Percentiles rank a stretch among this genome's conserved stretches.
These are phyloP conservation scores for Tuberolachnus salignus DNA, from an alignment of 2,888 invertebrate species.

Conservation along the genomic window DNA sequence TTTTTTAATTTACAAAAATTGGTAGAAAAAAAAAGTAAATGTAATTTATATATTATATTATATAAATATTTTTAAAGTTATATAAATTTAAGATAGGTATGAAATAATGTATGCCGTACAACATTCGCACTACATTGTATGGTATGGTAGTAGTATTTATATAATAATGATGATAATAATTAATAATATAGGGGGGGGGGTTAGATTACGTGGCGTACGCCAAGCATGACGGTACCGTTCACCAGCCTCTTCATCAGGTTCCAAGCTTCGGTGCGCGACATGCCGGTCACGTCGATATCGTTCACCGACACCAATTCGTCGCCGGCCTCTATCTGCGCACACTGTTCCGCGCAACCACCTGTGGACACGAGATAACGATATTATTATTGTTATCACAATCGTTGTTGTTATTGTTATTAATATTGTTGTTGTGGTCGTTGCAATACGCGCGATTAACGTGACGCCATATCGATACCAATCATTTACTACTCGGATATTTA, in stretches of 20 bases:
- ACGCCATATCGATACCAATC: too few relatives aligned
- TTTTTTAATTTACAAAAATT: conserved; percentile 28
- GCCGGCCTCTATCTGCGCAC: conserved; percentile 80
- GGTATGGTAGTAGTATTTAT: background rate
- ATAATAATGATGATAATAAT: too few relatives aligned
- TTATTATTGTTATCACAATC: too few relatives aligned
- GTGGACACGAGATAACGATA: conserved; percentile 59
- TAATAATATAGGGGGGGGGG: background rate
- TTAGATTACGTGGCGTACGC: conserved; percentile 63
- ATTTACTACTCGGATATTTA: too few relatives aligned
- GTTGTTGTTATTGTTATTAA: too few relatives aligned
- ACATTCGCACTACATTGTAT: background rate
- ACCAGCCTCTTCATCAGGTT: conserved; percentile 88
- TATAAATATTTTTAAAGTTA: conserved; percentile 22
- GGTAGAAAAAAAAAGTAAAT: too few relatives aligned
- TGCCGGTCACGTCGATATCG: conserved; percentile 77
- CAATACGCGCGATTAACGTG: too few relatives aligned
- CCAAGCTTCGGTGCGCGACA: conserved; percentile 95
- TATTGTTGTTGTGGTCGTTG: too few relatives aligned
- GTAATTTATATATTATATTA: background rate
- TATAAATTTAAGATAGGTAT: conserved; percentile 14
- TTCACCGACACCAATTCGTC: conserved; percentile 88
- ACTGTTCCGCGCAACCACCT: conserved; percentile 91
- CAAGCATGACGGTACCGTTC: conserved; percentile 78
- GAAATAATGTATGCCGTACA: background rate